A percentile compares a stretch with the other conserved stretches of the same genome.
These are phyloP conservation scores for Lontra canadensis DNA, from an alignment of 2,113 vertebrate genomes.

Conservation along the genomic window DNA sequence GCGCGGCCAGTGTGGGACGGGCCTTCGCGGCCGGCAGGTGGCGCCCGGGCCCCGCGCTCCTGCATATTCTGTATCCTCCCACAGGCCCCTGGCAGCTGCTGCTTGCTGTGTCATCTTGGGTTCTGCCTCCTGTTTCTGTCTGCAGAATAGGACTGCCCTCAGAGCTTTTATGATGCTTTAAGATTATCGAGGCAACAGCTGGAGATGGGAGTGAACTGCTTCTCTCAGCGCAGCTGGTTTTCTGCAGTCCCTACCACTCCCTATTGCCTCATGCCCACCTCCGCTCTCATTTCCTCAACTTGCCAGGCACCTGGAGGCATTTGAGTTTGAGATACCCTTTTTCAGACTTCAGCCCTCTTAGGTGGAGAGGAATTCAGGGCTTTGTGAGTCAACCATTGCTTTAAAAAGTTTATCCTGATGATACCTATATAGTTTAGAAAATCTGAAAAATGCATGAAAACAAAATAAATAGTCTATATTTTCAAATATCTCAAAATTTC, in stretches of 20 bases:
- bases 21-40: background rate
- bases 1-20: rapidly evolving
- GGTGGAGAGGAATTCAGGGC: background rate
- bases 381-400: background rate
- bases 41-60: background rate
- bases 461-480: background rate
- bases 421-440: background rate
- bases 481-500: background rate
- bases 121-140: background rate
- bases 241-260: background rate
- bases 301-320: background rate
- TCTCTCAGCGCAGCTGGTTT: background rate
- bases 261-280: background rate
- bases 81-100: rapidly evolving
- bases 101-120: background rate
- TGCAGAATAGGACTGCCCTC: background rate
- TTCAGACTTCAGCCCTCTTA: background rate
- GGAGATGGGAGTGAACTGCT: background rate
- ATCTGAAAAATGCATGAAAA: background rate
- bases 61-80: rapidly evolving
- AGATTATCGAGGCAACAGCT: background rate
- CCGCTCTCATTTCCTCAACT: background rate
- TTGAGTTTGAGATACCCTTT: background rate
- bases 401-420: background rate
- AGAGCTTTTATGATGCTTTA: background rate